Percentiles rank a stretch among this genome's conserved stretches.
phyloP scores from a whole-genome alignment of 1,140 invertebrate species.

The Metopolophium dirhodum region DNA sequence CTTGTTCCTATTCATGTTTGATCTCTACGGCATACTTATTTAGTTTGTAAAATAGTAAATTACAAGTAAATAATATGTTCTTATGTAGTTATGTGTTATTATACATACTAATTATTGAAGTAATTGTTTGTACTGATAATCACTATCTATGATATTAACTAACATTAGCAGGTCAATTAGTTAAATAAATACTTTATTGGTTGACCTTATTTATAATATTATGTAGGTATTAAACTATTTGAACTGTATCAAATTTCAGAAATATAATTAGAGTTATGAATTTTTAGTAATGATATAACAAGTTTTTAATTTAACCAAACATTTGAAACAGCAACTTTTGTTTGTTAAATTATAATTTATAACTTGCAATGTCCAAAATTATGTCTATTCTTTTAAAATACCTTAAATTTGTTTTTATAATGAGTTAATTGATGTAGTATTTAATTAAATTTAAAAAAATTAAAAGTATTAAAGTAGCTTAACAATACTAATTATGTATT shows the following conservation, averaged over 20 bases:
- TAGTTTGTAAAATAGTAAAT: neutral
- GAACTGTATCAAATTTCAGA: neutral
- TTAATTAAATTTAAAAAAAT: neutral
- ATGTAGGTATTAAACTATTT: neutral
- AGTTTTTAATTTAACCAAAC: neutral
- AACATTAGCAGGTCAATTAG: neutral
- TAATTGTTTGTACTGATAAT: neutral
- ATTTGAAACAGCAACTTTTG: neutral
- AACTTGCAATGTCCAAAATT: neutral
- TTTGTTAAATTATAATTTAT: neutral
- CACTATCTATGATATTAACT: neutral
- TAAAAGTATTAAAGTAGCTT: neutral
- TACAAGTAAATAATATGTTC: neutral
- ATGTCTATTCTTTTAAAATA: neutral
- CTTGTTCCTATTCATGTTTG: neutral
- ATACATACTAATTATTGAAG: neutral
- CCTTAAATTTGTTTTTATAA: neutral
- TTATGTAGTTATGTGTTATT: neutral
- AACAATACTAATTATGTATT: neutral
- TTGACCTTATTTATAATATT: neutral
- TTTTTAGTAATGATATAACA: neutral
- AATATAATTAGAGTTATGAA: neutral
- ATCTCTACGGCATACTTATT: neutral
- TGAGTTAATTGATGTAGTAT: neutral
- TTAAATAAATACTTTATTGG: neutral